Evolutionary conservation across 2,113 vertebrate genomes (phyloP).

Genomic region (Corythoichthys intestinalis): DNA sequence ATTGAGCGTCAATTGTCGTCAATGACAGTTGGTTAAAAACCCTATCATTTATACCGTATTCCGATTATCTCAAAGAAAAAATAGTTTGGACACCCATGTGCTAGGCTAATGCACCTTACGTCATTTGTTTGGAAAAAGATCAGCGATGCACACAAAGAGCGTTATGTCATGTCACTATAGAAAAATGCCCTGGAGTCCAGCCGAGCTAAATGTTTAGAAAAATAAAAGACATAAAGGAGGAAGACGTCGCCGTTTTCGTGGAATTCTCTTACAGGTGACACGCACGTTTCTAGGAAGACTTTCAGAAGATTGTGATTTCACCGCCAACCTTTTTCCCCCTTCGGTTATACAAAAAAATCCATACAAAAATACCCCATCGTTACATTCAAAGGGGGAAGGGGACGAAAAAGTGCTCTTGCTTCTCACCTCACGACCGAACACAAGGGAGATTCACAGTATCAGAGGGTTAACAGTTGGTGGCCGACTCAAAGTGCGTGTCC

Average conservation of each 20-base stretch:
- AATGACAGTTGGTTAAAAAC: too few relatives aligned
- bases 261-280: not conserved
- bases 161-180: slow-evolving; percentile 13
- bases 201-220: slow-evolving; percentile 38
- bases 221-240: slow-evolving; percentile 16
- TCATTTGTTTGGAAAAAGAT: slow-evolving; percentile 19
- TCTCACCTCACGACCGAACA: slow-evolving; percentile 22
- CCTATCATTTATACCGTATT: too few relatives aligned
- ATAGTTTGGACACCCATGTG: not conserved
- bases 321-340: not conserved
- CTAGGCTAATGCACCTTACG: slow-evolving; percentile 26
- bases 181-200: slow-evolving; percentile 53
- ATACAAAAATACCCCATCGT: slow-evolving; percentile 63
- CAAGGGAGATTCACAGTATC: slow-evolving; percentile 63
- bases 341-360: slow-evolving; percentile 57
- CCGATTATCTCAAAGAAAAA: too few relatives aligned
- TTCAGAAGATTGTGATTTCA: slow-evolving; percentile 8
- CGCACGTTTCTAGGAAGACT: slow-evolving; percentile 15
- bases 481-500: slow-evolving; percentile 56
- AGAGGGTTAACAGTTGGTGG: slow-evolving; percentile 64
- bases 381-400: slow-evolving; percentile 68
- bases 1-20: too few relatives aligned
- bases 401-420: slow-evolving; percentile 67
- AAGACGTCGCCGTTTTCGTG: slow-evolving; percentile 20
- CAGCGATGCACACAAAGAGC: slow-evolving; percentile 7